A percentile compares a stretch with the other conserved stretches of the same genome.
These are phyloP conservation scores for Pygmarrhopalites habei DNA, from an alignment of 1,140 invertebrate species.

Conservation along the genomic window DNA sequence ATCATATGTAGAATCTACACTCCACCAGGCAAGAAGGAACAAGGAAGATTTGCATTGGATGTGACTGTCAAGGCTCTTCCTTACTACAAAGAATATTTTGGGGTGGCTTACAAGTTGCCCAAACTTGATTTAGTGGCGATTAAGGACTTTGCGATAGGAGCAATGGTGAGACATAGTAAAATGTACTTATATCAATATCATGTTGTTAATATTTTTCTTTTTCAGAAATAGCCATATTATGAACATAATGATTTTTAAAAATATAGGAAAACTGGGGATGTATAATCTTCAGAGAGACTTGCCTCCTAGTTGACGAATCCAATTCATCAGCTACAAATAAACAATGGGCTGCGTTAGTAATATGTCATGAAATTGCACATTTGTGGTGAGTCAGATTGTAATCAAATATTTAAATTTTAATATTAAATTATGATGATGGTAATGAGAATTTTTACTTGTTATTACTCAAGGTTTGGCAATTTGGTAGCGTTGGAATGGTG, in stretches of 20 bases:
- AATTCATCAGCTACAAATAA: slow-evolving; percentile 73
- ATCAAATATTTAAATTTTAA: too few relatives aligned
- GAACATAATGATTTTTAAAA: too few relatives aligned
- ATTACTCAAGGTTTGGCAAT: too few relatives aligned
- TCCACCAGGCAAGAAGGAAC: slow-evolving; percentile 80
- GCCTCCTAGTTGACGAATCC: slow-evolving; percentile 50
- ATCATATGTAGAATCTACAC: slow-evolving; percentile 77
- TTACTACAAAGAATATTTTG: slow-evolving; percentile 88
- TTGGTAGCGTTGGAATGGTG: slow-evolving; percentile 50
- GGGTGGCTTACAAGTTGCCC: slow-evolving; percentile 79
- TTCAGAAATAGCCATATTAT: too few relatives aligned
- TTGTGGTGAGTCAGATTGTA: too few relatives aligned
- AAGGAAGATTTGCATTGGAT: slow-evolving; percentile 83
- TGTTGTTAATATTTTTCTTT: too few relatives aligned
- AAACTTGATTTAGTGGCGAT: slow-evolving; percentile 94
- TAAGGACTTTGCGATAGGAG: slow-evolving; percentile 76
- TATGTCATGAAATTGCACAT: neutral
- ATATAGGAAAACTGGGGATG: slow-evolving; percentile 51
- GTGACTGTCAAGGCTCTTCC: slow-evolving; percentile 78
- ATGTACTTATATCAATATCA: too few relatives aligned
- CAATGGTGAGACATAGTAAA: too few relatives aligned
- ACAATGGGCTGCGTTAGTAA: slow-evolving; percentile 76
- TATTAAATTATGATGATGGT: too few relatives aligned
- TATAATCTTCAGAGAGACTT: slow-evolving; percentile 49
- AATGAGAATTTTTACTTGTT: too few relatives aligned